These are phyloP conservation scores for Drosophila neocordata DNA, from an alignment of 1,140 invertebrate genomes.

Conservation along the genomic window DNA sequence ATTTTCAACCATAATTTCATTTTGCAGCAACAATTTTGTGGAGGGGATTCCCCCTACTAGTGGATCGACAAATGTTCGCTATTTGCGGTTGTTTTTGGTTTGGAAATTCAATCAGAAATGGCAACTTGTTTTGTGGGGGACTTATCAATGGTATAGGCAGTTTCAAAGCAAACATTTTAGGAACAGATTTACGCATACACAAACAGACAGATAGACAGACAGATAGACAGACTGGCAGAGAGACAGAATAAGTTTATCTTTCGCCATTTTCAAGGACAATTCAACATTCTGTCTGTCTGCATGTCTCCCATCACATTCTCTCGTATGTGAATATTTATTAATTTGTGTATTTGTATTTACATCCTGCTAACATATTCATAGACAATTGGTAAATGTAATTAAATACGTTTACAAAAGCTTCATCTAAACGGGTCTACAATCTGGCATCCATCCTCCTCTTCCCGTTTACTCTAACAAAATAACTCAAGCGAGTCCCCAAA, in stretches of 20 bases:
- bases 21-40: slow-evolving; percentile 37
- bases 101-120: slow-evolving; percentile 70
- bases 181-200: slow-evolving; percentile 58
- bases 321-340: slow-evolving; percentile 68
- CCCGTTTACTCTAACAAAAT: slow-evolving; percentile 15
- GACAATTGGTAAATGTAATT: slow-evolving; percentile 81
- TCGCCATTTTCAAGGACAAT: slow-evolving; percentile 69
- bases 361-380: slow-evolving; percentile 80
- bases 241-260: slow-evolving; percentile 66
- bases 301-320: slow-evolving; percentile 3
- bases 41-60: not conserved
- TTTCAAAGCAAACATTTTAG: slow-evolving; percentile 78
- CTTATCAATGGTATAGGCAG: slow-evolving; percentile 76
- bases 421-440: not conserved
- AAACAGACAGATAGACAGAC: slow-evolving; percentile 2
- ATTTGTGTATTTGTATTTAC: slow-evolving; percentile 73
- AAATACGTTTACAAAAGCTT: slow-evolving; percentile 76
- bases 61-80: slow-evolving; percentile 4
- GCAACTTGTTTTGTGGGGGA: slow-evolving; percentile 24
- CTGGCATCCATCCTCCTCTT: slow-evolving; percentile 2
- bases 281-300: slow-evolving; percentile 31
- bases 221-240: slow-evolving; percentile 30
- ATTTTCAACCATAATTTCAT: slow-evolving; percentile 74
- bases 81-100: slow-evolving; percentile 42
- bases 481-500: slow-evolving; percentile 12